These are phyloP conservation scores for Turnix velox DNA, from an alignment of 2,113 vertebrate genomes.

Conservation along the genomic window DNA sequence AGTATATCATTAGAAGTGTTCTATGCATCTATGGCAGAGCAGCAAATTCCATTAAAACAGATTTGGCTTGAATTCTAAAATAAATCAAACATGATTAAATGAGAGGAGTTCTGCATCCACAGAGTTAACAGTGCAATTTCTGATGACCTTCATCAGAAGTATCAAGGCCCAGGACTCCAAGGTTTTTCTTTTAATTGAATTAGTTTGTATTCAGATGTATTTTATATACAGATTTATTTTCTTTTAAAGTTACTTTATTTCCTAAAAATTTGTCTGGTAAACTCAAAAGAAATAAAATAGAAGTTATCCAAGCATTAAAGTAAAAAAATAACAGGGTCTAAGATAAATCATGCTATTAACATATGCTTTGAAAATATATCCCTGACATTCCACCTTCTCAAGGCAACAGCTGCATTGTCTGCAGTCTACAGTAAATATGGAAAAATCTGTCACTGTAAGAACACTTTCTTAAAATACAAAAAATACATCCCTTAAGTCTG, in stretches of 20 bases:
- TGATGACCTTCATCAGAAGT: neutral
- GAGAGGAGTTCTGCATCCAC: neutral
- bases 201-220: neutral
- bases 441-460: neutral
- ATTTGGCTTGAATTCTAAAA: neutral
- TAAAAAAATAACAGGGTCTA: neutral
- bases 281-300: neutral
- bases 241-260: neutral
- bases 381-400: neutral
- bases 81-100: neutral
- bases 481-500: slow-evolving; percentile 6
- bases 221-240: neutral
- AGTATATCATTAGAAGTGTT: neutral
- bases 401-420: slow-evolving; percentile 9
- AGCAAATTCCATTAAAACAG: neutral
- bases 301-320: neutral
- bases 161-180: neutral
- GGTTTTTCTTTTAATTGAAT: neutral
- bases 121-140: neutral
- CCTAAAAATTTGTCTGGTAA: neutral
- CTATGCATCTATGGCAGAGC: neutral
- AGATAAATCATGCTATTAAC: neutral
- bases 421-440: neutral
- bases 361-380: neutral
- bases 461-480: neutral